These are phyloP conservation scores for Cotesia vestalis DNA, from an alignment of 1,140 invertebrate genomes.

Conservation along the genomic window DNA sequence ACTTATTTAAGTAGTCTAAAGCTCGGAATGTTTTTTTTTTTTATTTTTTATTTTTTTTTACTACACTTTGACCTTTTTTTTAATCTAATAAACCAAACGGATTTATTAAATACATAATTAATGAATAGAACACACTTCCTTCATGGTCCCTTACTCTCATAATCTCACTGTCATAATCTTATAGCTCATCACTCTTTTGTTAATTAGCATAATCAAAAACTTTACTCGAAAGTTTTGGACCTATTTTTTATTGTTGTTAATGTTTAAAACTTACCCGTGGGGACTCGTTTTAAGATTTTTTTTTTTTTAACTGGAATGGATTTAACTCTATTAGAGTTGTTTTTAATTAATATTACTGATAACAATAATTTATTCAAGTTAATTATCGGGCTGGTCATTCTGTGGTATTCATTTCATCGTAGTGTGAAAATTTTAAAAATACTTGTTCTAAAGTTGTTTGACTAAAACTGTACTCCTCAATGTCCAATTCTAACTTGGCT, in stretches of 20 bases:
- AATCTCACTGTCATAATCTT: constrained; percentile 17
- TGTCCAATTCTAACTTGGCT: constrained; percentile 78
- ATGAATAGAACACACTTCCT: constrained; percentile 43
- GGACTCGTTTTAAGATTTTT: constrained; percentile 4
- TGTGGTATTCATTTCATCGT: constrained; percentile 69
- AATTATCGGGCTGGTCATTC: constrained; percentile 53
- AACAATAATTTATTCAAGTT: constrained; percentile 22
- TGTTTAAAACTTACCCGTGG: constrained; percentile 8
- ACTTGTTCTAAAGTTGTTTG: constrained; percentile 87
- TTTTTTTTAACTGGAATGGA: constrained; percentile 35
- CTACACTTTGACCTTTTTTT: not conserved
- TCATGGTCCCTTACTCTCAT: constrained; percentile 38
- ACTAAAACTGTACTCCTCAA: constrained; percentile 85
- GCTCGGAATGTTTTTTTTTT: constrained; percentile 5
- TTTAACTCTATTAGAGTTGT: constrained; percentile 27
- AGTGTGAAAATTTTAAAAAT: constrained; percentile 86
- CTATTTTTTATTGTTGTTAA: constrained; percentile 8
- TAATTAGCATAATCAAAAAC: not conserved
- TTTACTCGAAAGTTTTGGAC: not conserved
- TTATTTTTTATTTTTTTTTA: not conserved
- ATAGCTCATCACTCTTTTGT: not conserved
- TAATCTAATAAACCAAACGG: not conserved
- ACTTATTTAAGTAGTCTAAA: not conserved
- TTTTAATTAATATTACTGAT: constrained; percentile 23
- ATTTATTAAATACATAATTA: constrained; percentile 38